phyloP scores from a whole-genome alignment of 2,113 vertebrate genomes.

The Hirundichthys speculiger region DNA sequence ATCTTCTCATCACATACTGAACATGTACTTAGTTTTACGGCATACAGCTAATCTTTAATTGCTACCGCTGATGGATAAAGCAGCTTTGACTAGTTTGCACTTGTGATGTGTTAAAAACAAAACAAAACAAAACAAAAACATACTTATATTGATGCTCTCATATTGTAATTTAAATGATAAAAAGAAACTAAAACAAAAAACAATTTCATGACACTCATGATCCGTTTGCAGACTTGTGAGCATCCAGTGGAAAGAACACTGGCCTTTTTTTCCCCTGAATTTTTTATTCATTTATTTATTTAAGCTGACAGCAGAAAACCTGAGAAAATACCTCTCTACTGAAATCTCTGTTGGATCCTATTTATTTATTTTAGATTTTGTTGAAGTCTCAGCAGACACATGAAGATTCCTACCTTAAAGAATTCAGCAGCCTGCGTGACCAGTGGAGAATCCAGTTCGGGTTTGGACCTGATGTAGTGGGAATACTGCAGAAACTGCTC shows the following conservation, averaged over 20 bases:
- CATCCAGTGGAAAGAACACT: too few species aligned
- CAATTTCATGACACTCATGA: too few species aligned
- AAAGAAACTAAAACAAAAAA: too few species aligned
- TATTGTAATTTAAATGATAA: too few species aligned
- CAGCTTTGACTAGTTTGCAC: conserved; percentile 51
- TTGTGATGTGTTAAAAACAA: conserved; percentile 41
- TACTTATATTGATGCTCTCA: too few species aligned
- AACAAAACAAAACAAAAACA: too few species aligned
- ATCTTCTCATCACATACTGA: conserved; percentile 57
- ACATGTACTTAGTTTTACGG: conserved; percentile 67
- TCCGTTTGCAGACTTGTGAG: too few species aligned
- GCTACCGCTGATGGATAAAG: conserved; percentile 50
- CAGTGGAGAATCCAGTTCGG: conserved; percentile 83
- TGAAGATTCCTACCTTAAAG: conserved; percentile 81
- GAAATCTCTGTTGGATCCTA: too few species aligned
- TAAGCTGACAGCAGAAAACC: too few species aligned
- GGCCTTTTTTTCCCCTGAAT: too few species aligned
- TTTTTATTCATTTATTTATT: too few species aligned
- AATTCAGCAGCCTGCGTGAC: conserved; percentile 78
- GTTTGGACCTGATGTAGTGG: conserved; percentile 85
- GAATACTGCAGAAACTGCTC: conserved; percentile 89
- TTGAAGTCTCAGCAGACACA: not conserved
- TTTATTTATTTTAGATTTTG: not conserved
- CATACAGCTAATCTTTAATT: conserved; percentile 55
- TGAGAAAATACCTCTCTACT: too few species aligned